Conservation (phyloP, 2,888 invertebrate species). For the Tyria jacobaeae region DNA sequence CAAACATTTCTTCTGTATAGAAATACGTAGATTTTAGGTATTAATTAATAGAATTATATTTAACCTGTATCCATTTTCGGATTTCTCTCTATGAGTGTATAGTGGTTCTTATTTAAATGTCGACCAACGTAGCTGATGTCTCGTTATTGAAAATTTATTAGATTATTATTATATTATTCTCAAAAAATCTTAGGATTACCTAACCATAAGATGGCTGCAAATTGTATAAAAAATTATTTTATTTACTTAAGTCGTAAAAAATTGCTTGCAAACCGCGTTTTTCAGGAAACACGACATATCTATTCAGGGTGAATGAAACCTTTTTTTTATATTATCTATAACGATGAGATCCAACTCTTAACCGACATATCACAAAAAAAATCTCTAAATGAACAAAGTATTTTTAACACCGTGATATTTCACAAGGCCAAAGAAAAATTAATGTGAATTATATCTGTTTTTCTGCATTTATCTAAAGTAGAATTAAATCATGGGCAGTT, state of each 20-base stretch:
- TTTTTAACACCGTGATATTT: conserved; percentile 82
- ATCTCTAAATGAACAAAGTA: conserved; percentile 70
- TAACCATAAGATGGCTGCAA: conserved; percentile 86
- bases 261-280: conserved; percentile 77
- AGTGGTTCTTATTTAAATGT: conserved; percentile 86
- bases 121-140: conserved; percentile 86
- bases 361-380: conserved; percentile 79
- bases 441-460: conserved; percentile 67
- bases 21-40: conserved; percentile 80
- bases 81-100: conserved; percentile 87
- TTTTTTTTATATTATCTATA: conserved; percentile 55
- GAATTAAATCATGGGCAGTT: conserved; percentile 51
- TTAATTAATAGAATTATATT: conserved; percentile 85
- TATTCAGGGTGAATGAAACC: conserved; percentile 73
- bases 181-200: conserved; percentile 79
- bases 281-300: conserved; percentile 76
- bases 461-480: conserved; percentile 75
- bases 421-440: conserved; percentile 83
- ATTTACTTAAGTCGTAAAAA: conserved; percentile 83
- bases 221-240: conserved; percentile 82
- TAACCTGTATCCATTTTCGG: conserved; percentile 85
- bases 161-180: conserved; percentile 83
- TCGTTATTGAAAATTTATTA: conserved; percentile 86
- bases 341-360: conserved; percentile 49
- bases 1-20: conserved; percentile 83